Evolutionary conservation across 2,888 invertebrate species (phyloP), one percentile per base, ranked within the genome.

Genomic region (Tinea pellionella): DNA sequence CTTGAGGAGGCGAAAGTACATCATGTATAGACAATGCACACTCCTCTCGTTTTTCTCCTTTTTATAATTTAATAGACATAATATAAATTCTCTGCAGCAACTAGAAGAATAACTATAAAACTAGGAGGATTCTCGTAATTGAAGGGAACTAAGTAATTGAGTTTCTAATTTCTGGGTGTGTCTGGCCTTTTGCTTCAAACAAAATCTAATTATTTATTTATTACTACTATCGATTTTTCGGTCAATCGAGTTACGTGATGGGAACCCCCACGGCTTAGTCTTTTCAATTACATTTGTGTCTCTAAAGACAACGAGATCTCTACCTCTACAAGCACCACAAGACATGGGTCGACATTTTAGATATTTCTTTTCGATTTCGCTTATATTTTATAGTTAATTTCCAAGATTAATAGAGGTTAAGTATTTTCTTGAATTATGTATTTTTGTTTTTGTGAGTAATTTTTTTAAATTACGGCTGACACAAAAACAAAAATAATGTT

Each of bases 151-250:
- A 47, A 47, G 47, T n/a, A 47, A 47, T 47, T 47, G 47, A 47
- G 2, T 15, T 2, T 16, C 16, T 47, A 47, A 47, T 47, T 47
- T 47, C 15, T 13, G 47, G 47, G 47, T 15, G 47, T 47, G 47
- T 16, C 16, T 16, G 47, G 47, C 15, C n/a, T 47, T 47, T 47
- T 47, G 15, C 47, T 47, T 47, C 47, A 47, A 47, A 47, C 12
- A 16, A 47, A 47, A 47, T 47, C 47, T 47, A 47, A 47, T 47
- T 47, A 47, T 47, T 13, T 47, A 47, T 47, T 47, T 47, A 47
- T 15, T 47, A 37, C 47, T 16, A 15, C 12, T 47, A 47, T 47
- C n/a, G 47, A 16, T 47, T 47, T 37, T 13, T 47, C n/a, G 47
- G 47, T 47, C 47, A 47, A 47, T 47, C 9, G 47, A 47, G 47